Evolutionary conservation across 2,113 vertebrate species (phyloP), one percentile per base, ranked within the genome.

Genomic region (Gobius niger): DNA sequence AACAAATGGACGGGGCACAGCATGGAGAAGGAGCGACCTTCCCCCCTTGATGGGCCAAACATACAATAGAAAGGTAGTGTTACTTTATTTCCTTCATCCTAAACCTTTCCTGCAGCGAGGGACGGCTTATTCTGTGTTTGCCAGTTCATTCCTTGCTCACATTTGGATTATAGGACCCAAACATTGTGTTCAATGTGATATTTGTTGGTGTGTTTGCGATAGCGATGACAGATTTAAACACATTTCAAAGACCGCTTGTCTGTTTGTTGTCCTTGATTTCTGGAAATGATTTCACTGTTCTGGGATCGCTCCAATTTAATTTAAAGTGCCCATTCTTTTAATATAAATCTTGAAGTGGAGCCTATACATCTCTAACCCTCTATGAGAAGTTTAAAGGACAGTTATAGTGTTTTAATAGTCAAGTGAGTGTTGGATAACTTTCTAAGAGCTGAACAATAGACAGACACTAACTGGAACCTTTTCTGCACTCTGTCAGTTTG

Each of bases 31-130:
- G 24, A 68, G 49, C 63, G 68, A 51, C 15, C 19, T 9, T 15
- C 44, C 66, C 68, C 59, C 68, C n/a, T n/a, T 65, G 71, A 77
- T 67, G 69, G 64, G 73, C 70, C 77, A 62, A 60, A 65, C 24
- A 67, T 73, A 47, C 46, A 15, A 44, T 7, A 7, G 59, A 67
- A 47, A 62, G 60, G 60, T 9, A 50, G 65, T 6, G 1, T 18
- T 68, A 19, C 62, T 75, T 82, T 76, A 85, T 84, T 82, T 67
- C 81, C 65, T 63, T 67, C 69, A 49, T 50, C 47, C 24, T 60
- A 47, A 63, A 51, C 49, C 40, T 61, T 11, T 7, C 12, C 2
- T 62, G 59, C 13, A 44, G 57, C 7, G 59, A n/a, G n/a, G 9
- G 2, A n/a, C n/a, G n/a, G n/a, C 18, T 9, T 7, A 4, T 16